A percentile compares a stretch with the other conserved stretches of the same genome.
Evolutionary conservation across 1,140 invertebrate species (phyloP).

Genomic region (Orius laevigatus): DNA sequence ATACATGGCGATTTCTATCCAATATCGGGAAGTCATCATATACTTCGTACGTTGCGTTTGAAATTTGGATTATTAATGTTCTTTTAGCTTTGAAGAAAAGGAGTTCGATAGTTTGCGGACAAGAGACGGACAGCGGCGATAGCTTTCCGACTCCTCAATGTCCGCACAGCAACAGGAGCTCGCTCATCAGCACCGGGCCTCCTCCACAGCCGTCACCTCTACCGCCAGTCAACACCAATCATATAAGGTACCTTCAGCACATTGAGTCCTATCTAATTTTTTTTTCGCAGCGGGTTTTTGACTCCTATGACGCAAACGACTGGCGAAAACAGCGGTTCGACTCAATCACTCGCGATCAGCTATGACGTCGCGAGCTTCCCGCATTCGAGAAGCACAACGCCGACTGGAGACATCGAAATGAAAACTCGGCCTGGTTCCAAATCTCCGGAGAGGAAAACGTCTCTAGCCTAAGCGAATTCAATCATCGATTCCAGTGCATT

Average conservation of each 20-base stretch:
- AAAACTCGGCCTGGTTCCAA: no score
- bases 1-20: constrained; percentile 63
- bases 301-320: no score
- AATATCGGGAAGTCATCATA: constrained; percentile 7
- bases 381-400: constrained; percentile 50
- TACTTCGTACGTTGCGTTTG: no score
- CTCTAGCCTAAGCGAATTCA: no score
- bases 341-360: constrained; percentile 45
- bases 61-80: background rate
- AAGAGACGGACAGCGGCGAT: constrained; percentile 31
- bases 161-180: constrained; percentile 35
- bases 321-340: background rate
- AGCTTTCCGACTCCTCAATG: constrained; percentile 41
- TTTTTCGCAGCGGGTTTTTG: no score
- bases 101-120: constrained; percentile 24
- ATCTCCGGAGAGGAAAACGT: no score
- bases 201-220: constrained; percentile 6
- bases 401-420: constrained; percentile 19
- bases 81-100: constrained; percentile 6
- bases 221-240: constrained; percentile 6
- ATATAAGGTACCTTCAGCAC: no score
- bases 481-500: no score
- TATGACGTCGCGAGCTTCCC: constrained; percentile 61
- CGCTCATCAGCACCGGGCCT: constrained; percentile 8
- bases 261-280: no score